Evolutionary conservation across 2,888 invertebrate species (phyloP), one percentile per base, ranked within the genome.

Genomic region (Nasonovia ribisnigri): DNA sequence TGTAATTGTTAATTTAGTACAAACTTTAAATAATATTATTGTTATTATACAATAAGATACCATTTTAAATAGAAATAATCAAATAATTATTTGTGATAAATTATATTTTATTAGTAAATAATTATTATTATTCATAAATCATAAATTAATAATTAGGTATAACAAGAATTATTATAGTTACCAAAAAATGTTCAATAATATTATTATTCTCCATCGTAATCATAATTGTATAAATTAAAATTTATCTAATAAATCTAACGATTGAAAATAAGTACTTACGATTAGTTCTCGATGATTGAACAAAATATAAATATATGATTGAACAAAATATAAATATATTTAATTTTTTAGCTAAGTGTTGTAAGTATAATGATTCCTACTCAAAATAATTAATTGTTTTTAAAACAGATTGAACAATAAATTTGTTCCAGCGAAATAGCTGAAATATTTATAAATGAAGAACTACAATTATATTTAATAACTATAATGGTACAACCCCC

Each of bases 401-500:
- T 86, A n/a, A 46, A 86, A 51, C 20, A 43, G 24, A 48, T 90
- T 46, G 24, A 46, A 90, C 26, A 42, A 26, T 0, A 92, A 13
- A 87, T 92, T 87, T 36, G 57, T 92, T 87, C 36, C 48, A 20
- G 20, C 1, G 87, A 92, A 87, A 60, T 48, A 60, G 67, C 36
- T 60, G 16, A 87, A 87, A 67, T 67, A 92, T 87, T 67, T 92
- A 92, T 26, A 67, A 87, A 87, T 11, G 46, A 48, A 67, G 1
- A 67, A 87, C 67, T 87, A 67, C 36, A 87, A 67, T 92, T 67
- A 67, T 29, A 48, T 67, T 84, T 87, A 67, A 87, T 67, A 67
- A 10, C 36, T 36, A 67, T 89, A 57, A 60, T 57, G 26, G 26
- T 48, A 84, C n/a, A 43, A 42, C 20, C 92, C 92, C 87, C 92